Conservation (phyloP, 2,888 invertebrate genomes). For the Fissipunctia ypsillon region DNA sequence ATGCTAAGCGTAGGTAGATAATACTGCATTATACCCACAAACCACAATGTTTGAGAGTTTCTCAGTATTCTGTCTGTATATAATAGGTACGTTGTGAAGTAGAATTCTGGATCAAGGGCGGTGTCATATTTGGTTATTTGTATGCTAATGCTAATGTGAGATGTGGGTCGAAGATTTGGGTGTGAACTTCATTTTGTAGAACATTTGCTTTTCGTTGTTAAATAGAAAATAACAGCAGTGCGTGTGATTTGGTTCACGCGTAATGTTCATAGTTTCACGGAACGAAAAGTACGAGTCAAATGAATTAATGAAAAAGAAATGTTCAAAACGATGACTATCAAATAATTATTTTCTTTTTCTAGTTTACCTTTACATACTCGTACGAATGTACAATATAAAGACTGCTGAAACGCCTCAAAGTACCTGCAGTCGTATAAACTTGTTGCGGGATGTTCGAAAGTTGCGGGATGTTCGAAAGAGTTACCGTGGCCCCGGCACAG, state of each 20-base stretch:
- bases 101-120: conserved; percentile 64
- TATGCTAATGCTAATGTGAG: conserved; percentile 19
- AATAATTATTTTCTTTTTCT: neutral
- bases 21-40: conserved; percentile 41
- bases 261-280: too few relatives aligned
- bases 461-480: too few relatives aligned
- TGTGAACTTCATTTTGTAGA: conserved; percentile 25
- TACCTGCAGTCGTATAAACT: neutral
- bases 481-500: too few relatives aligned
- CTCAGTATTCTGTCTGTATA: conserved; percentile 57
- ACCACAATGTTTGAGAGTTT: conserved; percentile 52
- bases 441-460: too few relatives aligned
- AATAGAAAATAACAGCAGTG: neutral
- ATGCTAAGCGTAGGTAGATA: conserved; percentile 27
- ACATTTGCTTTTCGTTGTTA: conserved; percentile 23
- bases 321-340: neutral
- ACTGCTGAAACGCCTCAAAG: neutral
- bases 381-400: neutral
- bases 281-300: neutral
- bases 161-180: conserved; percentile 12
- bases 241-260: neutral
- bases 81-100: conserved; percentile 54
- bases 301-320: neutral
- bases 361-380: too few relatives aligned
- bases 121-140: conserved; percentile 37